Evolutionary conservation across 2,113 vertebrate species (phyloP).

Genomic region (Kryptolebias marmoratus): DNA sequence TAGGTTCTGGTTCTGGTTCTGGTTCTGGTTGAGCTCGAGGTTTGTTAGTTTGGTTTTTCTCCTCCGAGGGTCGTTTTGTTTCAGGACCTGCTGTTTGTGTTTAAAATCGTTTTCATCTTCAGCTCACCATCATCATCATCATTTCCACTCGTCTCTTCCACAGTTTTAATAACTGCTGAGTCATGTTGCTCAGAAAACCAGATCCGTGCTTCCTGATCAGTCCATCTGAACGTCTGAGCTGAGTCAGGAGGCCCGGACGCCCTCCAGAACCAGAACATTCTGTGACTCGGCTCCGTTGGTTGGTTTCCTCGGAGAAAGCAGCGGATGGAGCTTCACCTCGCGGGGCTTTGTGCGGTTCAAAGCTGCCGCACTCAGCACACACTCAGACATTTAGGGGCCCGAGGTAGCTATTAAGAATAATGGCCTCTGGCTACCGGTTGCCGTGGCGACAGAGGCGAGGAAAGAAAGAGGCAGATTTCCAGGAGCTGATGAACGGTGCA

Average conservation of each 20-base stretch:
- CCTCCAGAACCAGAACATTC: background rate
- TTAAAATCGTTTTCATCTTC: too few species aligned
- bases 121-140: background rate
- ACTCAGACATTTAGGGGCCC: conserved; percentile 43
- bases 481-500: conserved; percentile 3
- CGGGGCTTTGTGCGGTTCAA: conserved; percentile 1
- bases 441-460: conserved; percentile 57
- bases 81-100: too few species aligned
- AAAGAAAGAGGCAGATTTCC: conserved; percentile 32
- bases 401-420: conserved; percentile 62
- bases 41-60: too few species aligned
- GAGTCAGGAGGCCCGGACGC: background rate
- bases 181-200: background rate
- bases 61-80: too few species aligned
- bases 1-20: too few species aligned
- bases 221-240: background rate
- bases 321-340: background rate
- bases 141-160: background rate
- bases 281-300: background rate
- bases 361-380: conserved; percentile 10
- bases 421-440: conserved; percentile 53
- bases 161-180: background rate
- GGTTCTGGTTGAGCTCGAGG: too few species aligned
- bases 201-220: background rate
- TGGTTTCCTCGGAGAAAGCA: conserved; percentile 3